Percentiles rank a stretch among this genome's conserved stretches.
These are phyloP conservation scores for Sminthurinus aureus DNA, from an alignment of 2,888 invertebrate genomes.

Conservation along the genomic window DNA sequence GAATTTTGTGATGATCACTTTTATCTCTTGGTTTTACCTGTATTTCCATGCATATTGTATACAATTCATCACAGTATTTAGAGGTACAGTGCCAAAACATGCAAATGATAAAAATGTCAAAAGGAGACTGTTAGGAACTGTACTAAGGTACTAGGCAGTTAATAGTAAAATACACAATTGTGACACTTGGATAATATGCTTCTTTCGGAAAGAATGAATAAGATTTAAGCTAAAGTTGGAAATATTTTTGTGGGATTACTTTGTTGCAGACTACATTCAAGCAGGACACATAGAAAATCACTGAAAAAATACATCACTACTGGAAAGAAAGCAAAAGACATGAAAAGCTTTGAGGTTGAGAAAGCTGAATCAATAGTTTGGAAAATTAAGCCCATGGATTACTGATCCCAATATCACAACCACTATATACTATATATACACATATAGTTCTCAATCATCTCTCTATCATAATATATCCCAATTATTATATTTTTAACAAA, in stretches of 20 bases:
- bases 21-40: no score
- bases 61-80: no score
- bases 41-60: no score
- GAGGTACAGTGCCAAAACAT: no score
- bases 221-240: not conserved
- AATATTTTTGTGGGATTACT: constrained; percentile 32
- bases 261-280: constrained; percentile 37
- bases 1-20: no score
- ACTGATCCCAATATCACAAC: not conserved
- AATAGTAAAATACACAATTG: not conserved
- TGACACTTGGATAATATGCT: no score
- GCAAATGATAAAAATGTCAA: no score
- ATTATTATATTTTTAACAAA: no score
- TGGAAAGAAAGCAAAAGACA: no score
- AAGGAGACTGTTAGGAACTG: no score
- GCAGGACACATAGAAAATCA: constrained; percentile 29
- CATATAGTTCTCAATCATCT: not conserved
- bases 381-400: not conserved
- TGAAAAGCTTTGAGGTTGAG: constrained; percentile 4
- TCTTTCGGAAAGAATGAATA: not conserved
- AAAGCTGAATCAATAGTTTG: not conserved
- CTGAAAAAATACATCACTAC: no score
- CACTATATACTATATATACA: not conserved
- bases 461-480: not conserved
- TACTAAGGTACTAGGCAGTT: not conserved